These are phyloP conservation scores for Microtus oregoni DNA, from an alignment of 2,113 vertebrate genomes.

Conservation along the genomic window DNA sequence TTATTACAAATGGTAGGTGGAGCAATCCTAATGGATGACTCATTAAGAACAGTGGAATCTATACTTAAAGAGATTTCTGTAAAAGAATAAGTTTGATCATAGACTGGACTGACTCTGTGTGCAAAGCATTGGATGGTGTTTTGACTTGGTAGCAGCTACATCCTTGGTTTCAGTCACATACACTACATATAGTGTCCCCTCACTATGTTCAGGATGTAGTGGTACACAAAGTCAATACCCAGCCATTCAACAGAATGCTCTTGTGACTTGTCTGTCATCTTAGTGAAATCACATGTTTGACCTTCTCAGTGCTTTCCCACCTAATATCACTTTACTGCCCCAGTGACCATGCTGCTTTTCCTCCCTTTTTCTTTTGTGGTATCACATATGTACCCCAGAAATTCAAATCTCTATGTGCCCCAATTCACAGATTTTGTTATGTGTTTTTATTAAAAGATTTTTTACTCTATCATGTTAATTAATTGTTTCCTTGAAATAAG, in stretches of 20 bases:
- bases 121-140: neutral
- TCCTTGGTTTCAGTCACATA: neutral
- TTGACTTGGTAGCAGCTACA: neutral
- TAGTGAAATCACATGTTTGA: neutral
- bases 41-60: neutral
- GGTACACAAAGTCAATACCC: fast-evolving
- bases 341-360: too few relatives aligned
- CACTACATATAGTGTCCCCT: neutral
- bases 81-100: neutral
- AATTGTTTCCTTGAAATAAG: neutral
- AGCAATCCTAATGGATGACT: neutral
- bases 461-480: neutral
- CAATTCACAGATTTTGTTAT: neutral
- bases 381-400: neutral
- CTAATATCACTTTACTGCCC: fast-evolving
- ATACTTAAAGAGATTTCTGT: neutral
- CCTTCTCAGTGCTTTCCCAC: neutral
- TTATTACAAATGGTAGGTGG: neutral
- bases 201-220: neutral
- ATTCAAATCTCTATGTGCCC: neutral
- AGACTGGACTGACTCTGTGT: too few relatives aligned
- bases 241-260: neutral
- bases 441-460: neutral
- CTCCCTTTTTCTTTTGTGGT: neutral
- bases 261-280: neutral